Percentiles rank a stretch among this genome's conserved stretches.
These are phyloP conservation scores for Harmothoe impar DNA, from an alignment of 2,888 invertebrate genomes.

Conservation along the genomic window DNA sequence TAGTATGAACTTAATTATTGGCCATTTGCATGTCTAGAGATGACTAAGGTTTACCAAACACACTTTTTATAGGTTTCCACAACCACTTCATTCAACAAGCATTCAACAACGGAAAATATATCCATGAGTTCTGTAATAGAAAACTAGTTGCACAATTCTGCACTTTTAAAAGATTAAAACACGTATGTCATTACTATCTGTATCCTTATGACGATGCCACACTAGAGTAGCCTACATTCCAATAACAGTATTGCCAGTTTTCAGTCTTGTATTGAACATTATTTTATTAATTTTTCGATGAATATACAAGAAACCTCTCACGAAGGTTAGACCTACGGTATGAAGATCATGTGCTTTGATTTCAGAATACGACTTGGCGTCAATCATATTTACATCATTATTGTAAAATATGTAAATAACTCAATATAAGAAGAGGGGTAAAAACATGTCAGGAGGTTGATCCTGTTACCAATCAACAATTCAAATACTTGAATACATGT, in stretches of 20 bases:
- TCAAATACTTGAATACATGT: slow-evolving; percentile 50
- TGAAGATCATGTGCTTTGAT: not conserved
- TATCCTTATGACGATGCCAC: not conserved
- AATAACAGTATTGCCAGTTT: slow-evolving; percentile 10
- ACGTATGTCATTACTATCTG: too few relatives aligned
- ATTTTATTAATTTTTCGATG: too few relatives aligned
- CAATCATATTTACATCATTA: not conserved
- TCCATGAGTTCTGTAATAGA: too few relatives aligned
- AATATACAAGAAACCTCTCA: too few relatives aligned
- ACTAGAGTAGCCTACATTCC: slow-evolving; percentile 15
- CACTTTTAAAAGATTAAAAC: not conserved
- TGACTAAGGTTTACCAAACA: not conserved
- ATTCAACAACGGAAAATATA: not conserved
- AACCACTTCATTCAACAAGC: not conserved
- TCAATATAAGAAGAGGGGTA: not conserved
- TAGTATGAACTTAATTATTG: not conserved
- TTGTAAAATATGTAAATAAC: not conserved
- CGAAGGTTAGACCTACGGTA: not conserved
- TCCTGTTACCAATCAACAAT: not conserved
- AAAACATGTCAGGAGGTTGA: not conserved
- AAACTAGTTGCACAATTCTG: not conserved
- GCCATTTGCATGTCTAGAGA: not conserved
- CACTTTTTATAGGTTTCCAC: not conserved
- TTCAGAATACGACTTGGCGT: not conserved
- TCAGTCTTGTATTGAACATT: too few relatives aligned